Percentiles rank a stretch among this genome's conserved stretches.
phyloP scores from a whole-genome alignment of 1,140 invertebrate species.

The Zaprionus vittiger region DNA sequence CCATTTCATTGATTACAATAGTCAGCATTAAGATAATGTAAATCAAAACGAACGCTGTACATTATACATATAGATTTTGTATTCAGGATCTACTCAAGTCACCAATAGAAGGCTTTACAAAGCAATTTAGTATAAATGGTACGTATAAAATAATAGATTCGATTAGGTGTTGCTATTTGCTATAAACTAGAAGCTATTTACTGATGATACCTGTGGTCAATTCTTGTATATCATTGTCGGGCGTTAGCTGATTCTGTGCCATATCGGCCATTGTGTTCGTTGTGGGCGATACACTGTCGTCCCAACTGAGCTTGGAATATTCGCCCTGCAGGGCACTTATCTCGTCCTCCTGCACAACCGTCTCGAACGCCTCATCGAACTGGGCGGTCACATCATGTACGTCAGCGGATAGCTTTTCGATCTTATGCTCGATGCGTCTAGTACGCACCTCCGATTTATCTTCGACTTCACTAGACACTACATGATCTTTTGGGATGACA shows the following conservation, averaged over 20 bases:
- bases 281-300: conserved; percentile 81
- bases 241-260: conserved; percentile 79
- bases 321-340: conserved; percentile 80
- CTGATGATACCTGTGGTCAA: conserved; percentile 76
- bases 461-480: conserved; percentile 69
- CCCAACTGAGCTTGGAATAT: conserved; percentile 84
- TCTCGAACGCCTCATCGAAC: conserved; percentile 77
- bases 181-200: conserved; percentile 30
- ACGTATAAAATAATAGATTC: conserved; percentile 17
- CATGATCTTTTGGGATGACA: conserved; percentile 33
- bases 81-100: conserved; percentile 44
- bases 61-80: conserved; percentile 37
- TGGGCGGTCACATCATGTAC: conserved; percentile 70
- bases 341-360: conserved; percentile 75
- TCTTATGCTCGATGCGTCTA: conserved; percentile 86
- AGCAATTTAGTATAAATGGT: conserved; percentile 41
- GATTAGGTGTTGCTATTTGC: conserved; percentile 18
- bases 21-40: conserved; percentile 41
- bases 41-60: conserved; percentile 39
- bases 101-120: conserved; percentile 51
- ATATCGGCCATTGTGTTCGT: conserved; percentile 83
- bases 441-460: conserved; percentile 75
- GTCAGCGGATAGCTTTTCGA: conserved; percentile 86
- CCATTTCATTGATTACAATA: conserved; percentile 47
- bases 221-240: conserved; percentile 83